These are phyloP conservation scores for Excalfactoria chinensis DNA, from an alignment of 2,113 vertebrate species.

Conservation along the genomic window DNA sequence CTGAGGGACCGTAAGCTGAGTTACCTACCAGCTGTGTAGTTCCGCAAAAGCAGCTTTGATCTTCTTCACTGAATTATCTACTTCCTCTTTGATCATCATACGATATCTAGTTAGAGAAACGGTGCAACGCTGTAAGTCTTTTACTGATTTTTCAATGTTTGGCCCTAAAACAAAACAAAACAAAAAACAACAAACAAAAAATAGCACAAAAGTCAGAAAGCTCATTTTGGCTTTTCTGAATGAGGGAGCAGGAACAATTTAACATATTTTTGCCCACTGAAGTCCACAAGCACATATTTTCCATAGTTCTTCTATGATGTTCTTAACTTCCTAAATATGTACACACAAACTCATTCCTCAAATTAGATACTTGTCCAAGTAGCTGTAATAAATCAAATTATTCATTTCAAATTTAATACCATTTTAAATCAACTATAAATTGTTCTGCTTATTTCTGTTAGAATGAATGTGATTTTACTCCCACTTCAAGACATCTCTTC, in stretches of 20 bases:
- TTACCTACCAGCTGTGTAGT: conserved; percentile 82
- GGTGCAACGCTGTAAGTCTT: conserved; percentile 85
- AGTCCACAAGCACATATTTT: background rate
- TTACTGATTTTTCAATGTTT: conserved; percentile 85
- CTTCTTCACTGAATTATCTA: conserved; percentile 85
- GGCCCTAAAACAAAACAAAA: conserved; percentile 72
- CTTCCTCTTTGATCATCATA: conserved; percentile 85
- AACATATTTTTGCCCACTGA: background rate
- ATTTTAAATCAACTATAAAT: background rate
- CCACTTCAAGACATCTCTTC: background rate
- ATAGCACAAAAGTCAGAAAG: background rate
- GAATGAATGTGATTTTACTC: background rate
- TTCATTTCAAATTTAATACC: background rate
- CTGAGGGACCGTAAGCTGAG: background rate
- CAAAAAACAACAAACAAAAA: conserved; percentile 20
- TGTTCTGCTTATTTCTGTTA: background rate
- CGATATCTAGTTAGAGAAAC: conserved; percentile 84
- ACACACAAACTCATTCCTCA: background rate
- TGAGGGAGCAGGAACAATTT: background rate
- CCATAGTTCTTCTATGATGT: background rate
- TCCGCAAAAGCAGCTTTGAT: conserved; percentile 86
- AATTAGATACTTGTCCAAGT: background rate
- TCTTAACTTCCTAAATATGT: background rate
- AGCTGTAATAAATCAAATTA: background rate
- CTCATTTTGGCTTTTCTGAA: background rate